These are phyloP conservation scores for Gallinago nigripennis DNA, from an alignment of 2,797 vertebrate species.

Conservation along the genomic window DNA sequence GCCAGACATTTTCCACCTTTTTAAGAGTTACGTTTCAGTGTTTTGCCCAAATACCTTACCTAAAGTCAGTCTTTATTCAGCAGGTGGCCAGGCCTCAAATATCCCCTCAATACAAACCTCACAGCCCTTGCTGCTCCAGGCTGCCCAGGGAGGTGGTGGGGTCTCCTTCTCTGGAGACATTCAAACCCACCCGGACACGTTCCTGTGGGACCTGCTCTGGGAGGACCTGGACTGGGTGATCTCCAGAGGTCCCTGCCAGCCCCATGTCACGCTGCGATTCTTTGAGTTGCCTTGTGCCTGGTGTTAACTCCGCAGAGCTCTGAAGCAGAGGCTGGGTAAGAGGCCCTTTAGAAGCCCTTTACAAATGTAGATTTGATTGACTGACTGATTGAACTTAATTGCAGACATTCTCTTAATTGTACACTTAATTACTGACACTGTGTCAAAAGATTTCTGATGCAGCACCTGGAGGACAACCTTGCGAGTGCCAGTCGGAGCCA, in stretches of 20 bases:
- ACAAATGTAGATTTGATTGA: conserved; percentile 70
- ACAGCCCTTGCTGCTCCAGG: neutral
- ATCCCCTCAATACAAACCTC: neutral
- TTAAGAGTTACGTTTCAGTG: neutral
- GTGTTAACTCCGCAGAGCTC: neutral
- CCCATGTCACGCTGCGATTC: no score
- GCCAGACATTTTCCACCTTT: neutral
- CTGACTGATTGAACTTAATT: conserved; percentile 74
- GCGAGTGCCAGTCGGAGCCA: conserved; percentile 60
- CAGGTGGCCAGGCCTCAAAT: neutral
- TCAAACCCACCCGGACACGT: no score
- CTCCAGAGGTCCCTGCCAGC: no score
- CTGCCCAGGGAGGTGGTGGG: no score
- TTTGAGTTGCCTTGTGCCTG: neutral
- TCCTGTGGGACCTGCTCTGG: no score
- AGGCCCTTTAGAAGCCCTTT: conserved; percentile 65
- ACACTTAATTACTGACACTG: conserved; percentile 76
- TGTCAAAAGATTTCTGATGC: conserved; percentile 74
- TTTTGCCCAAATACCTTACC: neutral
- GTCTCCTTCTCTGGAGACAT: no score
- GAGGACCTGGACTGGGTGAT: no score
- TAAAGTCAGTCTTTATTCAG: neutral
- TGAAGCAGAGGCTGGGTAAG: conserved; percentile 33
- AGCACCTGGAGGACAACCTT: conserved; percentile 75
- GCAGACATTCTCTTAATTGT: conserved; percentile 73